Evolutionary conservation across 2,113 vertebrate species (phyloP), one percentile per base, ranked within the genome.

Genomic region (Pangasianodon gigas): DNA sequence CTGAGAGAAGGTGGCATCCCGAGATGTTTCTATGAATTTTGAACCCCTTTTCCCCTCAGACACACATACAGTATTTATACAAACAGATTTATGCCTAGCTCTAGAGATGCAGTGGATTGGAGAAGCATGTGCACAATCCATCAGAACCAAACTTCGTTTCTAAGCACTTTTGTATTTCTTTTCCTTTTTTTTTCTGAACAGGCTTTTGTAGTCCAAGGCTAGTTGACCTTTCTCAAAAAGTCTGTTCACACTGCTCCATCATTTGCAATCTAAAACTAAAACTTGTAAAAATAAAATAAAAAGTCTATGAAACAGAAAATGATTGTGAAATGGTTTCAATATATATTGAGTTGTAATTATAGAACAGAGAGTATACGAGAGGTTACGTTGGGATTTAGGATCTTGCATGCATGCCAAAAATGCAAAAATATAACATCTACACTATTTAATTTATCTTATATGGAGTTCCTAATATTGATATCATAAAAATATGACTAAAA

Each of bases 1-100:
- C 91, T 94, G 65, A 24, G 88, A 87, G 92, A 93, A 54, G 85
- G 88, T 84, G 92, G 87, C 48, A 62, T 91, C 92, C 92, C 85
- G 88, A 94, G 91, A 93, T 90, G 92, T 94, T 93, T 93, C 92
- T 92, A 85, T 52, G 46, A 89, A 93, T 91, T 88, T 89, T 88
- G 84, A 85, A 90, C 54, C 26, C 90, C 91, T 92, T 92, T 92
- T 91, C 62, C 75, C 62, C 82, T 26, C 67, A 44, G 41, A 46
- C 41, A 58, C 8, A 82, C 56, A 67, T 88, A 37, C 37, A 37
- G 37, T 37, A 84, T 32, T 74, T 84, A 75, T 52, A 41, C 4
- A 19, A 84, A 6, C 32, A 56, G 65, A 80, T 48, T 58, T 52
- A 77, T n/a, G 44, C 77, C 79, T 8, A 80, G 88, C 52, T 67